phyloP scores from a whole-genome alignment of 2,113 vertebrate species.

The Thinocorus orbignyianus region DNA sequence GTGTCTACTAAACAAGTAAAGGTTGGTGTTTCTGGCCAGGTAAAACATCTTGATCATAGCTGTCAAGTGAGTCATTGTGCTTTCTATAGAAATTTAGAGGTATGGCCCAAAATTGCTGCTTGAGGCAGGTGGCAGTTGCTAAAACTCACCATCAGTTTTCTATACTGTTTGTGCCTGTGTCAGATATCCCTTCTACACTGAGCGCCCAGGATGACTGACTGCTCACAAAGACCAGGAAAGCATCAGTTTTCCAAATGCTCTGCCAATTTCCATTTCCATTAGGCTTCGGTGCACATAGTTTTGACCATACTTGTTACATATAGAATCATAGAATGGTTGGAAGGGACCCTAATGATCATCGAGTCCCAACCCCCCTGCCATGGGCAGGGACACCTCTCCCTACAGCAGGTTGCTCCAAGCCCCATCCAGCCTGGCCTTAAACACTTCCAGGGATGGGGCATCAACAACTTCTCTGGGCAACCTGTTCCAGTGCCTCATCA shows the following conservation, averaged over 20 bases:
- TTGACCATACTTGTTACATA: background rate
- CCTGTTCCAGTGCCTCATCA: no score
- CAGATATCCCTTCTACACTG: background rate
- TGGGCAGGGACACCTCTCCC: no score
- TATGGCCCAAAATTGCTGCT: background rate
- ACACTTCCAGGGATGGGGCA: no score
- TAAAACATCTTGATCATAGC: background rate
- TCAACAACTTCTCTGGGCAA: no score
- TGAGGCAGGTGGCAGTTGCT: background rate
- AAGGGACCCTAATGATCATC: no score
- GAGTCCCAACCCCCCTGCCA: no score
- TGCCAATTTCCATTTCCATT: background rate
- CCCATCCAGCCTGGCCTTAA: no score
- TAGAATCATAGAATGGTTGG: background rate
- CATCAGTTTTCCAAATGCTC: background rate
- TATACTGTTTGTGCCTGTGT: accelerated
- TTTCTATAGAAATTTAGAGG: background rate
- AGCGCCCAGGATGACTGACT: background rate
- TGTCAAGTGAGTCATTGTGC: background rate
- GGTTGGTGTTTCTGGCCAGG: background rate
- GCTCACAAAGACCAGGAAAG: background rate
- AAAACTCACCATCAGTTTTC: background rate
- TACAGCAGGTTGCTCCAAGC: no score
- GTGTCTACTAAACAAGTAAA: background rate
- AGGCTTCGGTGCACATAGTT: background rate